Evolutionary conservation across 30 jellyfish, hydroid and myxozoan species (phyloP), one percentile per base, ranked within the genome.

Genomic region (Chrysaora quinquecirrha): DNA sequence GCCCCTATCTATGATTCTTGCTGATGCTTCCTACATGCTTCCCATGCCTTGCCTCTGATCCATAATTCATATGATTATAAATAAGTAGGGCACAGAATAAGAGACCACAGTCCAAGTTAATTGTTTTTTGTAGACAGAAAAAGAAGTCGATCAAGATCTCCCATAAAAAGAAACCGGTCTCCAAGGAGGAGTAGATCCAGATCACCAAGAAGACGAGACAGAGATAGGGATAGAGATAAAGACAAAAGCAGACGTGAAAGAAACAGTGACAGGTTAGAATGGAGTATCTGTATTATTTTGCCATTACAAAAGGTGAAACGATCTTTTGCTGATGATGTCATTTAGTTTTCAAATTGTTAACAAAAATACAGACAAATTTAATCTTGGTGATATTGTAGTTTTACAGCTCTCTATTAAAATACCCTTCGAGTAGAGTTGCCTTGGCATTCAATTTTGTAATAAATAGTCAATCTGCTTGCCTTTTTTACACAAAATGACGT

Each of bases 111-210:
- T n/a, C n/a, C n/a, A n/a, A n/a, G n/a, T n/a, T n/a, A n/a, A n/a
- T n/a, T n/a, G n/a, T 52, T 10, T 19, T 52, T 25, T 18, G 23
- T 20, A 80, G 90, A 80, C 34, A 80, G 78, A 32, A 80, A 25
- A 49, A 30, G 90, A 31, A 66, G 90, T 34, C 30, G 83, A 66
- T 80, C 90, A n/a, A 50, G 90, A 56, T 80, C 90, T 2, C 90
- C 90, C 16, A 52, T 94, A 52, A 83, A 95, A 52, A 69, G 72
- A 20, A 52, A 19, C 68, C 12, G 68, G 48, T 80, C 90, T 1
- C 90, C 90, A n/a, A 74, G 97, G 50, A 75, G 97, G 52, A 75
- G 81, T 73, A 87, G 96, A 1, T 90, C 97, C 35, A 62, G 97
- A 50, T 90, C 97, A 49, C 97, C 97, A 7, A 34, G 95, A 50